Percentiles rank a stretch among this genome's conserved stretches.
These are phyloP conservation scores for Agrilus biguttatus DNA, from an alignment of 2,888 invertebrate species.

Conservation along the genomic window DNA sequence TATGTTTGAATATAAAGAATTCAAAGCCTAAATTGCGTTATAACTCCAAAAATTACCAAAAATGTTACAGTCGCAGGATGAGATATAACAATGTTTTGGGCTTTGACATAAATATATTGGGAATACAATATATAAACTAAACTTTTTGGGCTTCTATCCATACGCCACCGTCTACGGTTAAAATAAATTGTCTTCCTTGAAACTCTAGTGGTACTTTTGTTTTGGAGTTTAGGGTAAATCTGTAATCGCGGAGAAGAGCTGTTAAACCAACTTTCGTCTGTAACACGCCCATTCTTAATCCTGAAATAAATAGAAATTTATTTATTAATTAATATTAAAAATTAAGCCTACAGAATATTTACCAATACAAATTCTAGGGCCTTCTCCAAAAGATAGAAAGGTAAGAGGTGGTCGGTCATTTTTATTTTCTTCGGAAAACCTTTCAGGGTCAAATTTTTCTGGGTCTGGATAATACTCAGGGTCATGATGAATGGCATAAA, in stretches of 20 bases:
- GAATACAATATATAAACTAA: neutral
- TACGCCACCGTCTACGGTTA: neutral
- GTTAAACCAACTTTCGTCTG: constrained; percentile 1
- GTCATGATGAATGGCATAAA: too few relatives aligned
- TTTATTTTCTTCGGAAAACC: constrained; percentile 40
- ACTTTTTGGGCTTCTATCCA: constrained; percentile 3
- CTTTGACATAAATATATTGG: too few relatives aligned
- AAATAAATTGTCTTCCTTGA: neutral
- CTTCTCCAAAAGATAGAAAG: constrained; percentile 44
- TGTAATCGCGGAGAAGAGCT: neutral
- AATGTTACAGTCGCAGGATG: too few relatives aligned
- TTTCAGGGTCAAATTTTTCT: too few relatives aligned
- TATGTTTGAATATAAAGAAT: too few relatives aligned
- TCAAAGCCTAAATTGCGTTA: too few relatives aligned
- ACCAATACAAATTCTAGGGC: constrained; percentile 43
- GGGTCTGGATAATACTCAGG: too few relatives aligned
- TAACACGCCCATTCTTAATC: constrained; percentile 1
- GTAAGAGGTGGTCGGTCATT: constrained; percentile 35
- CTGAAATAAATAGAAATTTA: neutral
- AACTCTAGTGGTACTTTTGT: constrained; percentile 1
- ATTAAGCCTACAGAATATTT: constrained; percentile 4
- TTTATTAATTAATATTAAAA: too few relatives aligned
- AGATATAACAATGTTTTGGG: too few relatives aligned
- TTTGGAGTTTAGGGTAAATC: neutral
- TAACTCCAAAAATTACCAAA: too few relatives aligned